Base-by-base conservation (phyloP, 2,888 invertebrate genomes). In the Hyppa rectilinea region DNA sequence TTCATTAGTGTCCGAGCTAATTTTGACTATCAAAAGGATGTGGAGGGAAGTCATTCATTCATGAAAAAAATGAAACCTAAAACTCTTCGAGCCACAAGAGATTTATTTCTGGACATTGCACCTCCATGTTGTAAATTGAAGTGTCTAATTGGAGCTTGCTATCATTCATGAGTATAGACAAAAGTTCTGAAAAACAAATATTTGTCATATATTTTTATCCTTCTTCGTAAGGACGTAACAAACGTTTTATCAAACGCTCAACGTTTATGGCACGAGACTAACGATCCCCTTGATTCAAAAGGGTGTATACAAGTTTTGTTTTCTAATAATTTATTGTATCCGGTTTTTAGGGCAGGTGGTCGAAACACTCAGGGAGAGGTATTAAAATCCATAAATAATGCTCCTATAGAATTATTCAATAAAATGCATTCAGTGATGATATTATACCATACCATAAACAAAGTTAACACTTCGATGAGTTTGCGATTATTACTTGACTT, bases 311-410 rank as follows among this genome's bases (percentile, higher is more conserved):
- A 87, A 86, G 91, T 90, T 89, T 90, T 90, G 92, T 92, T 92
- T 92, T 90, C 89, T 88, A 87, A 88, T 93, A 92, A 94, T 94
- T 94, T 94, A 95, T 94, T 84, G 90, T 89, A 92, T 93, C 95
- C 94, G 93, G 94, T 94, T 95, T 89, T 87, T 64, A 82, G 85
- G 90, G 93, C 95, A 96, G 95, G 95, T 95, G 95, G 87, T 86
- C 88, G 80, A 86, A 77, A 75, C 69, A 58, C 70, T 69, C 70
- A 60, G 75, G 68, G 73, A 82, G 50, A 83, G 76, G 71, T 78
- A 81, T 76, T 76, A 74, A 61, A 63, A 72, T 75, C 66, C 62
- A 82, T 83, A 85, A 79, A 83, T 83, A 82, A 85, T 75, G 56
- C 23, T 69, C 61, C 64, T 72, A 82, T 71, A 53, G 70, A 72